Percentiles rank a stretch among this genome's conserved stretches.
phyloP scores from a whole-genome alignment of 2,113 vertebrate species.

The Oreochromis tanganicae region DNA sequence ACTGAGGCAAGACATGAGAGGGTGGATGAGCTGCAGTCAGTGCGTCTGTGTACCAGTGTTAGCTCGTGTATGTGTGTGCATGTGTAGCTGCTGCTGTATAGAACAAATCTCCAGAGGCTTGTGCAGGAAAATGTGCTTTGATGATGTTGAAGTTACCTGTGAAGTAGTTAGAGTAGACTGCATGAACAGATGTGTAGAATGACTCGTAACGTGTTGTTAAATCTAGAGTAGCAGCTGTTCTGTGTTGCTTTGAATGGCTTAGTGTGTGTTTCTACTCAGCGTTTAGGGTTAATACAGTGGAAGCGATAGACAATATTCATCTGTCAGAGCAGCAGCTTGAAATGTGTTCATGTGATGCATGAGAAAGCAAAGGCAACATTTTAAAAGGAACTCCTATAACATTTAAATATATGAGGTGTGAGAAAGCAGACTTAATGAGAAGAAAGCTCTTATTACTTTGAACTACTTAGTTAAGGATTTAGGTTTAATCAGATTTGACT shows the following conservation, averaged over 20 bases:
- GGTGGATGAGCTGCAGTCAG: too few species aligned
- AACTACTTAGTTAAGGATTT: not conserved
- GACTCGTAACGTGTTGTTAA: conserved; percentile 25
- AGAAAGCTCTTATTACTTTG: not conserved
- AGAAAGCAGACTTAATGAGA: not conserved
- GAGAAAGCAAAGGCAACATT: not conserved
- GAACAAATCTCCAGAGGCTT: not conserved
- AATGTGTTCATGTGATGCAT: not conserved
- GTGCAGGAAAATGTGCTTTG: not conserved
- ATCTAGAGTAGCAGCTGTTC: conserved; percentile 40
- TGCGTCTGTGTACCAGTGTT: too few species aligned
- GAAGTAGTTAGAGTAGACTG: conserved; percentile 45
- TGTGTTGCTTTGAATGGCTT: conserved; percentile 48
- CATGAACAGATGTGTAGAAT: conserved; percentile 51
- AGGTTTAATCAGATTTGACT: not conserved
- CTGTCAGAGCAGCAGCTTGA: not conserved
- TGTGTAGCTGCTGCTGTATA: not conserved
- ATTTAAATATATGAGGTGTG: not conserved
- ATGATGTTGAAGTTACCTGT: conserved; percentile 7
- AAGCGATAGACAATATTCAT: not conserved
- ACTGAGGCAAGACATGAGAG: too few species aligned
- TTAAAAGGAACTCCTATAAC: not conserved
- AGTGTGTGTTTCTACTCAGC: conserved; percentile 10
- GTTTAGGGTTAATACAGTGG: conserved; percentile 17
- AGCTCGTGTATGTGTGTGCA: not conserved